Conservation (phyloP, 1,140 invertebrate genomes). For the Contarinia nasturtii region DNA sequence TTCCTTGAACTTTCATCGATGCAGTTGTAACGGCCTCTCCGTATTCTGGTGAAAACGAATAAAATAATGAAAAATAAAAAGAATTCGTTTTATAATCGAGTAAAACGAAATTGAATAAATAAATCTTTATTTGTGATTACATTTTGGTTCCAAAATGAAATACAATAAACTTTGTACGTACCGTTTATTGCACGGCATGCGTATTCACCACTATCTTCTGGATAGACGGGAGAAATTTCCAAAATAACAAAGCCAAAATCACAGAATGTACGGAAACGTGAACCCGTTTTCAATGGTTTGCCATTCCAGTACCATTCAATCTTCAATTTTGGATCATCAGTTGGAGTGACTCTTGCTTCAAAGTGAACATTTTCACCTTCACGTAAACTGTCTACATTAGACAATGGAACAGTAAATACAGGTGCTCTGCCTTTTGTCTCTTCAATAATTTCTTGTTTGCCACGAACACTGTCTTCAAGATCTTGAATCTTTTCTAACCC, state of each 20-base stretch:
- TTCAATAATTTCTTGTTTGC: conserved; percentile 42
- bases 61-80: conserved; percentile 33
- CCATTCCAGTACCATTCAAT: conserved; percentile 94
- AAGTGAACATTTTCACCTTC: conserved; percentile 90
- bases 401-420: conserved; percentile 74
- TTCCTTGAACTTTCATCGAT: conserved; percentile 75
- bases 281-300: conserved; percentile 70
- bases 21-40: conserved; percentile 88
- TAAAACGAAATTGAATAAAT: not conserved
- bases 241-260: conserved; percentile 90
- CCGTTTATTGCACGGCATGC: conserved; percentile 52
- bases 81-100: not conserved
- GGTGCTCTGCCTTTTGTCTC: conserved; percentile 66
- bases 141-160: too few species aligned
- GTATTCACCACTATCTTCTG: conserved; percentile 86
- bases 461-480: conserved; percentile 70
- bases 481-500: conserved; percentile 81
- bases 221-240: conserved; percentile 87
- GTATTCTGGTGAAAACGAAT: too few species aligned
- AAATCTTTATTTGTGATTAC: not conserved
- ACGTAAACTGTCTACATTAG: conserved; percentile 64
- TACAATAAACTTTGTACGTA: too few species aligned
- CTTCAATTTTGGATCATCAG: conserved; percentile 85
- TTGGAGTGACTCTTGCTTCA: conserved; percentile 79
- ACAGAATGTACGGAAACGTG: conserved; percentile 81